Percentiles rank a stretch among this genome's conserved stretches.
phyloP scores from a whole-genome alignment of 2,797 vertebrate species.

The Sebastolobus altivelis region DNA sequence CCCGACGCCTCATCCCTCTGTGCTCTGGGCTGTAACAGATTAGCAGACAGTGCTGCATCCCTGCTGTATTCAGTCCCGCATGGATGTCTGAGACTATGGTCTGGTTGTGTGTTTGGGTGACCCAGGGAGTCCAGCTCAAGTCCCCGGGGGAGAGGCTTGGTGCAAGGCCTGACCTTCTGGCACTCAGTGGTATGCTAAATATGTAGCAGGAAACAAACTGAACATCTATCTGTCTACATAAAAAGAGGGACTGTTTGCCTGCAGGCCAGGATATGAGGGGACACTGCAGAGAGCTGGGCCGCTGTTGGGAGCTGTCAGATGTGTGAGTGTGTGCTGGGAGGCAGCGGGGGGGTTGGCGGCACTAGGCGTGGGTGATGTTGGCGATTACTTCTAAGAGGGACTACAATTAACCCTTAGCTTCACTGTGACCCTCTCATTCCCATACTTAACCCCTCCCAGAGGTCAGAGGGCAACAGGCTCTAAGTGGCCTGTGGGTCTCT shows the following conservation, averaged over 20 bases:
- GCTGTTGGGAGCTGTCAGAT: constrained; percentile 40
- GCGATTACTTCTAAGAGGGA: constrained; percentile 81
- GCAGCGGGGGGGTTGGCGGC: neutral
- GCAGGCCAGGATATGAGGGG: constrained; percentile 68
- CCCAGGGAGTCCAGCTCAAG: constrained; percentile 54
- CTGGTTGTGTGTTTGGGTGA: constrained; percentile 65
- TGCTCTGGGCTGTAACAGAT: constrained; percentile 7
- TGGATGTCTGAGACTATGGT: constrained; percentile 50
- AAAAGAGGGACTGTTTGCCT: constrained; percentile 73
- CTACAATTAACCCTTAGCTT: constrained; percentile 82
- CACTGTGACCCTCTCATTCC: constrained; percentile 75
- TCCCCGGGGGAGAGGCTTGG: constrained; percentile 47
- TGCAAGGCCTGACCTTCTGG: constrained; percentile 73
- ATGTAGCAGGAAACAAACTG: constrained; percentile 78
- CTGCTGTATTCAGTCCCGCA: constrained; percentile 17
- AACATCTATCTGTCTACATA: constrained; percentile 74
- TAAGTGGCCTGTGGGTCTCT: constrained; percentile 74
- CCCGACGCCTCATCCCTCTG: constrained; percentile 14
- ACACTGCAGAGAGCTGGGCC: constrained; percentile 48
- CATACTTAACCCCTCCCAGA: constrained; percentile 77
- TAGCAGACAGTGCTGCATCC: neutral
- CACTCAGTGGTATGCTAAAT: constrained; percentile 76
- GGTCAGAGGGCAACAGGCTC: constrained; percentile 71
- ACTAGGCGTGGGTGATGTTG: constrained; percentile 71
- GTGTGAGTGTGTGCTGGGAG: constrained; percentile 33